phyloP scores from a whole-genome alignment of 2,888 invertebrate genomes.

The Cerceris rybyensis region DNA sequence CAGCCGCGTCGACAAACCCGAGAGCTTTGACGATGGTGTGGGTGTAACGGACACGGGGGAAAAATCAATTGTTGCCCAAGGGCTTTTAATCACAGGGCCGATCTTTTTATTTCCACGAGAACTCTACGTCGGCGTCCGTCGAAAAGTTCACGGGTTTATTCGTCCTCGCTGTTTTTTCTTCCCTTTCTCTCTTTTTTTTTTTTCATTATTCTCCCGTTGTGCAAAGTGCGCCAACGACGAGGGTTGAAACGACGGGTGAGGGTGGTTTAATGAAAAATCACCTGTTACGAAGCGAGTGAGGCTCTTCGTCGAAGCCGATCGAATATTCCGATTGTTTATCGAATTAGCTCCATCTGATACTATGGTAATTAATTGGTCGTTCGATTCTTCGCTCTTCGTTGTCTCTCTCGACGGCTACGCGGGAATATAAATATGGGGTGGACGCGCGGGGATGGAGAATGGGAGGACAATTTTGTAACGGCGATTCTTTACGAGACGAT shows the following conservation, averaged over 20 bases:
- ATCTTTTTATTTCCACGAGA: constrained; percentile 74
- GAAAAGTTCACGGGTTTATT: constrained; percentile 10
- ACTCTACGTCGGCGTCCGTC: constrained; percentile 37
- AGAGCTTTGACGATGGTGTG: constrained; percentile 12
- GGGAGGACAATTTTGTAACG: too few relatives aligned
- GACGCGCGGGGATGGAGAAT: too few relatives aligned
- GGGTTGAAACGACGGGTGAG: constrained; percentile 17
- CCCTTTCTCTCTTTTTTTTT: constrained; percentile 6
- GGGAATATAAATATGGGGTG: too few relatives aligned
- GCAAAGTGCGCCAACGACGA: constrained; percentile 25
- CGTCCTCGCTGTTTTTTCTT: not conserved
- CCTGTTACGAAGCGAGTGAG: constrained; percentile 30
- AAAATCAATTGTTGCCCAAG: constrained; percentile 76
- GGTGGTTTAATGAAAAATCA: constrained; percentile 49
- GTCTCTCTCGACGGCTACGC: not conserved
- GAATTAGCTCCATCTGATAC: constrained; percentile 14
- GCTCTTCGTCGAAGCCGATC: not conserved
- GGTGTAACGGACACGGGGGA: constrained; percentile 61
- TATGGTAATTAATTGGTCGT: not conserved
- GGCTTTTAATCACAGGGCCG: constrained; percentile 76
- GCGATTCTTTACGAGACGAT: too few relatives aligned
- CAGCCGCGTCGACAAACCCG: constrained; percentile 36
- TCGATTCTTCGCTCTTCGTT: not conserved
- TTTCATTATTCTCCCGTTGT: constrained; percentile 30
- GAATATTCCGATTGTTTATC: constrained; percentile 26